phyloP scores from a whole-genome alignment of 2,797 vertebrate genomes.

The Rhinichthys osculus region DNA sequence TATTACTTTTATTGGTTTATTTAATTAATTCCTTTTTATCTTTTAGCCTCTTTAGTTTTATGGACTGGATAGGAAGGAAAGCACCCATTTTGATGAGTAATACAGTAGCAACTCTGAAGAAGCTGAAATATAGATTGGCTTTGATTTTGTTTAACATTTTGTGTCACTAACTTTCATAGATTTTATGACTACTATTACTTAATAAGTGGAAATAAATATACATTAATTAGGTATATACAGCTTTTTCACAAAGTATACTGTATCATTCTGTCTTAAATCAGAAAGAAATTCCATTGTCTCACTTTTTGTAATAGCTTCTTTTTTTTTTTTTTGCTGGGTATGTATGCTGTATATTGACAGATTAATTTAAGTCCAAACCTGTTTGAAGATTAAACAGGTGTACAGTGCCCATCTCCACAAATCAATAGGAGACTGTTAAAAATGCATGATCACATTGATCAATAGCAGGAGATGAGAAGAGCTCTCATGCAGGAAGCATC shows the following conservation, averaged over 20 bases:
- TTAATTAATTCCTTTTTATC: neutral
- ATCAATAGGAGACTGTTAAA: conserved; percentile 63
- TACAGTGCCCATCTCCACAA: conserved; percentile 35
- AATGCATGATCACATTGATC: conserved; percentile 56
- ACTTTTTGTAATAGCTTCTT: neutral
- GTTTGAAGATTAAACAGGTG: conserved; percentile 50
- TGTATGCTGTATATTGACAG: conserved; percentile 12
- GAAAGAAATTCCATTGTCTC: neutral
- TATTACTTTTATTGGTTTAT: neutral
- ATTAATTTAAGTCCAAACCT: conserved; percentile 26
- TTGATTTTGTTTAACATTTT: neutral
- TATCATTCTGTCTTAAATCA: neutral
- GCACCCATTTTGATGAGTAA: neutral
- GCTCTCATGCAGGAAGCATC: conserved; percentile 32
- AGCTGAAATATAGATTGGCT: neutral
- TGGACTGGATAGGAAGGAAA: neutral
- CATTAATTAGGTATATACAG: neutral
- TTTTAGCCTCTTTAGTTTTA: too few relatives aligned
- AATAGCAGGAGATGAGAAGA: conserved; percentile 55
- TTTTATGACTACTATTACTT: neutral
- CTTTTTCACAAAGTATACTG: neutral
- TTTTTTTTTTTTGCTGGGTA: neutral
- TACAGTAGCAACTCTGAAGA: neutral
- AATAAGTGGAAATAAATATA: neutral
- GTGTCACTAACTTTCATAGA: neutral